Evolutionary conservation across 2,888 invertebrate species (phyloP).

Genomic region (Caenorhabditis sulstoni): DNA sequence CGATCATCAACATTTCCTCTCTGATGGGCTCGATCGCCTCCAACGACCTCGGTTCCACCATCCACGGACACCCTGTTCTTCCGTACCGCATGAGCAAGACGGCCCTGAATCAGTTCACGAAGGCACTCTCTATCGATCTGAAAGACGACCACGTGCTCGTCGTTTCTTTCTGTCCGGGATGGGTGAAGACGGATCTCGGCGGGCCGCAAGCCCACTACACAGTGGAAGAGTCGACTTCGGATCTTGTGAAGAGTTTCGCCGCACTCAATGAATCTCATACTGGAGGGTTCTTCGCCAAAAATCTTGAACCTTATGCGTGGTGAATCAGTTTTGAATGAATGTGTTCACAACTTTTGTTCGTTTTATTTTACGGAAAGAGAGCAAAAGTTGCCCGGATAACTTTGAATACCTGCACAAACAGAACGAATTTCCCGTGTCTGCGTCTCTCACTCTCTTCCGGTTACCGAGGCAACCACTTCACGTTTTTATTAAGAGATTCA

Average conservation of each 20-base stretch:
- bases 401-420: neutral
- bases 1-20: slow-evolving; percentile 51
- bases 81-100: slow-evolving; percentile 66
- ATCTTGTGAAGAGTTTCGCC: slow-evolving; percentile 11
- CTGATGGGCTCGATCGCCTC: slow-evolving; percentile 40
- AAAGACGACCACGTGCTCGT: slow-evolving; percentile 24
- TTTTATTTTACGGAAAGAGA: neutral
- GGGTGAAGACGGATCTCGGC: slow-evolving; percentile 74
- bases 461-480: neutral
- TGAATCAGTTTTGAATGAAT: neutral
- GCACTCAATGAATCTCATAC: slow-evolving; percentile 8
- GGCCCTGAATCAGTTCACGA: slow-evolving; percentile 71
- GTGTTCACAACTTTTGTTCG: neutral
- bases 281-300: slow-evolving; percentile 30
- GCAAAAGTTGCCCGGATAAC: neutral
- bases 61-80: slow-evolving; percentile 10
- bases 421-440: neutral
- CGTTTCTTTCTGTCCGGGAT: slow-evolving; percentile 66
- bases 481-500: too few relatives aligned
- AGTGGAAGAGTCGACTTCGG: slow-evolving; percentile 23
- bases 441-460: neutral
- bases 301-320: neutral
- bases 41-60: slow-evolving; percentile 44
- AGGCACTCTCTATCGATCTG: slow-evolving; percentile 62
- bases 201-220: slow-evolving; percentile 57